These are phyloP conservation scores for Benthosema pterotum DNA, from an alignment of 2,797 vertebrate species.

Conservation along the genomic window DNA sequence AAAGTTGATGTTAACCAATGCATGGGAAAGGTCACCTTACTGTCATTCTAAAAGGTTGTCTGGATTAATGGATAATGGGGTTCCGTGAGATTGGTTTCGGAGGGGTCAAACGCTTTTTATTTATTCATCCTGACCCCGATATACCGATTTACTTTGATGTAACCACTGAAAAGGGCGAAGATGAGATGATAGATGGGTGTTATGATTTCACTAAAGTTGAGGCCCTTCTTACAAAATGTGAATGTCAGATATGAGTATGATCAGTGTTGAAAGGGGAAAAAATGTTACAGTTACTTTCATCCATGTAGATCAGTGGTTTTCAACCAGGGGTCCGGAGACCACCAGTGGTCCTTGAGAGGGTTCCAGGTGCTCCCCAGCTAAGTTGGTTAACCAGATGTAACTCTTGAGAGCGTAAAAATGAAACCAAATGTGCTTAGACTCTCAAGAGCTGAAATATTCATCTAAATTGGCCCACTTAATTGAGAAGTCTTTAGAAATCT, in stretches of 20 bases:
- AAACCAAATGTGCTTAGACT: too few relatives aligned
- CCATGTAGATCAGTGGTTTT: too few relatives aligned
- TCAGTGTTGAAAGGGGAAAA: conserved; percentile 17
- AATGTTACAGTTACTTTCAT: background rate
- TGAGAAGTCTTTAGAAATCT: too few relatives aligned
- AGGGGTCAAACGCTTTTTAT: conserved; percentile 62
- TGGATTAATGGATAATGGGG: conserved; percentile 73
- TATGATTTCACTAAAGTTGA: conserved; percentile 5
- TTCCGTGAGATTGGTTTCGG: conserved; percentile 54
- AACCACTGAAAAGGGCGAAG: background rate
- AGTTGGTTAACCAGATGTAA: too few relatives aligned
- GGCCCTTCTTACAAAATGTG: background rate
- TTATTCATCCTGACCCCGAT: conserved; percentile 26
- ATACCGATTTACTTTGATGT: conserved; percentile 35
- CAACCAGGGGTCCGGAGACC: too few relatives aligned
- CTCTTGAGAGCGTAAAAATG: too few relatives aligned
- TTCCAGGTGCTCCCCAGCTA: too few relatives aligned
- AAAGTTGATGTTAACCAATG: conserved; percentile 59
- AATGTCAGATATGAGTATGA: conserved; percentile 3
- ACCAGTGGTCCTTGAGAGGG: too few relatives aligned
- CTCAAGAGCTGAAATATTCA: too few relatives aligned
- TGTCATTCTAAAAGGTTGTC: conserved; percentile 74
- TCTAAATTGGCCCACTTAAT: too few relatives aligned
- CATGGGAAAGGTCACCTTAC: conserved; percentile 72
- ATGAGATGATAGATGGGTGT: conserved; percentile 19